Percentiles rank a stretch among this genome's conserved stretches.
Evolutionary conservation across 2,113 vertebrate genomes (phyloP).

Genomic region (Columba janthina): DNA sequence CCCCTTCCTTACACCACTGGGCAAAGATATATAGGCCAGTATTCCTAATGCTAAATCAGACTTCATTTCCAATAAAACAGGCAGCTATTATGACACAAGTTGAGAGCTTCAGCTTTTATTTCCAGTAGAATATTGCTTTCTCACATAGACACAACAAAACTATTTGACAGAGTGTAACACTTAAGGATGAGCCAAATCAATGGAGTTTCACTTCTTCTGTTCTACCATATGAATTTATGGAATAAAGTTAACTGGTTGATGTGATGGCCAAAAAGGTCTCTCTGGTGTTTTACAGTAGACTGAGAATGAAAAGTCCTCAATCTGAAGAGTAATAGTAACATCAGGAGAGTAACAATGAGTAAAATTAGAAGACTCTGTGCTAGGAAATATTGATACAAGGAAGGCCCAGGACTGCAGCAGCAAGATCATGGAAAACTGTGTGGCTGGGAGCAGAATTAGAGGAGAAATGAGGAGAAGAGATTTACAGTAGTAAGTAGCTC

Average conservation of each 20-base stretch:
- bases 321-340: background rate
- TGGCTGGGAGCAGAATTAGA: background rate
- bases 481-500: background rate
- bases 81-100: background rate
- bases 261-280: background rate
- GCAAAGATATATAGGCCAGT: background rate
- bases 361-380: background rate
- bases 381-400: background rate
- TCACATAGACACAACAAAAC: background rate
- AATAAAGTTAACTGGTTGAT: background rate
- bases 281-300: background rate
- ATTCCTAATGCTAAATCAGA: conserved; percentile 26
- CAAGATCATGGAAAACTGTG: background rate
- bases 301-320: background rate
- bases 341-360: background rate
- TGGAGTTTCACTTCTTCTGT: background rate
- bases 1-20: background rate
- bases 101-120: background rate
- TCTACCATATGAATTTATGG: background rate
- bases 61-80: conserved; percentile 30
- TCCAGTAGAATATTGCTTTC: background rate
- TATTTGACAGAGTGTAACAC: background rate
- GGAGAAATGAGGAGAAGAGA: background rate
- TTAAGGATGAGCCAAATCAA: background rate
- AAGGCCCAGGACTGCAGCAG: background rate